Base-by-base conservation (phyloP, 2,797 vertebrate genomes). In the Fundulus diaphanus region DNA sequence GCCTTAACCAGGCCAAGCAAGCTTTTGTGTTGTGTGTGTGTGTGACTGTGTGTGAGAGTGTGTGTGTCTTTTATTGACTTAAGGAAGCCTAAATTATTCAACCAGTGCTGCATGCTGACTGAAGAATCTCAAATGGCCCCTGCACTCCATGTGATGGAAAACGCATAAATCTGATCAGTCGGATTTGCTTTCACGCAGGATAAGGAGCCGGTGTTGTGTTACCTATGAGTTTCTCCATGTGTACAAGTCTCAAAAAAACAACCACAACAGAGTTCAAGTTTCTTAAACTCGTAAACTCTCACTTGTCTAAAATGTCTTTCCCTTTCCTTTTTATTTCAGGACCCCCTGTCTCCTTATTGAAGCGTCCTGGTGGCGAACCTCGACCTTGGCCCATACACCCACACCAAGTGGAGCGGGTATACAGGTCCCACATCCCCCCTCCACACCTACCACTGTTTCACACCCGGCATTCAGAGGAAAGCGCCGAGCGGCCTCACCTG, bases 401-500 rank as follows among this genome's bases (percentile, higher is more conserved):
- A 44, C 86, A 86, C 3, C 87, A 79, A 0, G 42, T 31, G 0
- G 81, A 73, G 29, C 72, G 88, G 1, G 59, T 59, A 57, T 83
- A 46, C 77, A 94, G 94, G 80, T 88, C 70, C 72, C 89, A 85
- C 74, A 90, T 94, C 73, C 96, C 93, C 42, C 87, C 92, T 0
- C 87, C 83, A 70, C 78, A 87, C 27, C 75, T 90, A 52, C 93
- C 93, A 73, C 68, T 95, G 72, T 97, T 96, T 84, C 97, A 96
- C 83, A 95, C 94, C 0, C 90, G 95, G 18, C 96, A 96, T 18
- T 92, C 96, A 0, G 97, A 99, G 79, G 95, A 96, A 85, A 97
- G 96, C 42, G 96, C 95, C 0, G 95, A 95, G 86, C 96, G 97
- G 72, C 98, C 98, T 13, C 94, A 94, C 83, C 95, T 99, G 54